Evolutionary conservation across 2,113 vertebrate species (phyloP).

Genomic region (Elachura formosa): DNA sequence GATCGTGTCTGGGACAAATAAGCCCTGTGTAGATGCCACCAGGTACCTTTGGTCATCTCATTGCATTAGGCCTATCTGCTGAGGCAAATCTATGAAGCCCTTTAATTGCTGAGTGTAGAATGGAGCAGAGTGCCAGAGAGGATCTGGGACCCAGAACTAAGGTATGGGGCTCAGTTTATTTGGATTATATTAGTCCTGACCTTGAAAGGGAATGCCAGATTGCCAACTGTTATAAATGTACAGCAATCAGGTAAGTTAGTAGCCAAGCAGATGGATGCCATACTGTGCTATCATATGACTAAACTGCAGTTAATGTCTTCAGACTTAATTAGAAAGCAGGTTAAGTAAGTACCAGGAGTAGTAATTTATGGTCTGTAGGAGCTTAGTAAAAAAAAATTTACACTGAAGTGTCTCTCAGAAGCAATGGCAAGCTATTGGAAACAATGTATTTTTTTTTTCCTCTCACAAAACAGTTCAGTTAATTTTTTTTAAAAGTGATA

Average conservation of each 20-base stretch:
- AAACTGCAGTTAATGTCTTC: not conserved
- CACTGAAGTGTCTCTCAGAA: not conserved
- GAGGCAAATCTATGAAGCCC: not conserved
- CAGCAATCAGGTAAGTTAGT: not conserved
- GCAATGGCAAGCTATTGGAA: not conserved
- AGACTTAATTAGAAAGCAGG: not conserved
- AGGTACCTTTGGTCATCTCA: not conserved
- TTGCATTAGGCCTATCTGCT: not conserved
- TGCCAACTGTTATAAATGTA: not conserved
- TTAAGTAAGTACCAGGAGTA: not conserved
- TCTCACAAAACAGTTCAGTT: not conserved
- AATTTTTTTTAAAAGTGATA: not conserved
- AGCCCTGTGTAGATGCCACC: accelerated
- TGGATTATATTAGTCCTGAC: not conserved
- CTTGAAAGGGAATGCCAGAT: not conserved
- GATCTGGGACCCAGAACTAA: not conserved
- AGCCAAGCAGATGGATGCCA: not conserved
- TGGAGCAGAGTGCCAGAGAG: not conserved
- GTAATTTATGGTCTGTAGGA: not conserved
- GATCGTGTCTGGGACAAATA: not conserved
- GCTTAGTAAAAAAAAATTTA: not conserved
- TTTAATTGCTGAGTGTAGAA: accelerated
- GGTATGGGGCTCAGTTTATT: not conserved
- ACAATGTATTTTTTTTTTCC: not conserved
- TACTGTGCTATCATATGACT: not conserved